phyloP scores from a whole-genome alignment of 2,888 invertebrate species.

The Agriopis leucophaearia region DNA sequence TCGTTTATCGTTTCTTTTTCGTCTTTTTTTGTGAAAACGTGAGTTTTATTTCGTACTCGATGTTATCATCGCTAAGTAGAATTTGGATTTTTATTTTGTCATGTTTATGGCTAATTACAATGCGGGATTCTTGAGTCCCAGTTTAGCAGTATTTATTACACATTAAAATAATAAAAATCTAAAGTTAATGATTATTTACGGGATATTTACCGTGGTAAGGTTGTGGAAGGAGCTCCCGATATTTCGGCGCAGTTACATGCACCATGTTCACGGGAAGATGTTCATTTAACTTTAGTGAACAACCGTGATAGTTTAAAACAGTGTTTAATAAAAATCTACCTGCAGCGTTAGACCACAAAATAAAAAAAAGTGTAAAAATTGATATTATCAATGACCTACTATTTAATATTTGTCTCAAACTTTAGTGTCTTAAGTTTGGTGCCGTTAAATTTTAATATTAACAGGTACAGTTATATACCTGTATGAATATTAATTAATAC shows the following conservation, averaged over 20 bases:
- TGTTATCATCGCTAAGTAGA: slow-evolving; percentile 27
- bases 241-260: too few species aligned
- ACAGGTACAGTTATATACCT: not conserved
- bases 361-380: not conserved
- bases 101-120: slow-evolving; percentile 24
- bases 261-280: too few species aligned
- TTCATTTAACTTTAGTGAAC: too few species aligned
- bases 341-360: not conserved
- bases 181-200: too few species aligned
- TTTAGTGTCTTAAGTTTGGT: not conserved
- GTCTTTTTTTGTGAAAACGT: slow-evolving; percentile 34
- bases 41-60: slow-evolving; percentile 31
- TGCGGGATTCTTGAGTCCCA: not conserved
- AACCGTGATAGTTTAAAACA: too few species aligned
- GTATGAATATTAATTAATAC: slow-evolving; percentile 1
- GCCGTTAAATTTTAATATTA: not conserved
- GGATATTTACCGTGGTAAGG: too few species aligned
- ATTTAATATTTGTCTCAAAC: not conserved
- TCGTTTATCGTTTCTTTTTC: slow-evolving; percentile 16
- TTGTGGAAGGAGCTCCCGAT: too few species aligned
- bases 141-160: not conserved
- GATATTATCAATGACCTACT: not conserved
- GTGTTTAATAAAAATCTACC: too few species aligned
- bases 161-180: not conserved
- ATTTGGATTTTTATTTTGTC: slow-evolving; percentile 15